Evolutionary conservation across 1,140 invertebrate genomes (phyloP), one percentile per base, ranked within the genome.

Genomic region (Drosophila kanapiae): DNA sequence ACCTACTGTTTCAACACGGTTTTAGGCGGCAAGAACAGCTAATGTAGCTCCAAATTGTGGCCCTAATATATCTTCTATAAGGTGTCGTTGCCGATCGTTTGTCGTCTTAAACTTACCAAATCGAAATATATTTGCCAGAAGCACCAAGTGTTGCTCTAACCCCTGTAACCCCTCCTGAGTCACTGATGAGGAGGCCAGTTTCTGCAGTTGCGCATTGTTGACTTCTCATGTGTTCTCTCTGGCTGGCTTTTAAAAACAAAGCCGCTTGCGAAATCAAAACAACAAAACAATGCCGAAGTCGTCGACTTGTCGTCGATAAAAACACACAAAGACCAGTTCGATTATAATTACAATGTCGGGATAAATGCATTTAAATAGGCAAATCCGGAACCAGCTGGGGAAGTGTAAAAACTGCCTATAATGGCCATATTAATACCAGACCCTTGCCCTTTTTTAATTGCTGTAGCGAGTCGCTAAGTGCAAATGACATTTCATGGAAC

Each of bases 201-300:
- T 51, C 38, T 70, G 67, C 67, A 65, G 27, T 75, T 77, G 61
- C 47, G 48, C 60, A 68, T 63, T 75, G 69, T 43, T 56, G 72
- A 54, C 59, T 33, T 57, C 9, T 47, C 16, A 18, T 40, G 53
- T 40, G 53, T 64, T 59, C 33, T 49, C 29, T 45, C 14, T 54
- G 45, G 33, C 35, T 45, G 45, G 63, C 27, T 51, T 7, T 51
- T 18, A 16, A 10, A 48, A 42, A 65, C 3, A 64, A 70, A 58
- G 27, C 54, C 7, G 49, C 27, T 84, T 83, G 51, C 64, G 59
- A 79, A 78, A 76, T 72, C 62, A 47, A 60, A 83, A 79, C n/a
- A n/a, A n/a, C n/a, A n/a, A n/a, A 3, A 54, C 48, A 53, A 75
- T 70, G 61, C 47, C 47, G 27, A 82, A 87, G 59, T 62, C 75